Evolutionary conservation across 2,113 vertebrate species (phyloP), one percentile per base, ranked within the genome.

Genomic region (Echinops telfairi): DNA sequence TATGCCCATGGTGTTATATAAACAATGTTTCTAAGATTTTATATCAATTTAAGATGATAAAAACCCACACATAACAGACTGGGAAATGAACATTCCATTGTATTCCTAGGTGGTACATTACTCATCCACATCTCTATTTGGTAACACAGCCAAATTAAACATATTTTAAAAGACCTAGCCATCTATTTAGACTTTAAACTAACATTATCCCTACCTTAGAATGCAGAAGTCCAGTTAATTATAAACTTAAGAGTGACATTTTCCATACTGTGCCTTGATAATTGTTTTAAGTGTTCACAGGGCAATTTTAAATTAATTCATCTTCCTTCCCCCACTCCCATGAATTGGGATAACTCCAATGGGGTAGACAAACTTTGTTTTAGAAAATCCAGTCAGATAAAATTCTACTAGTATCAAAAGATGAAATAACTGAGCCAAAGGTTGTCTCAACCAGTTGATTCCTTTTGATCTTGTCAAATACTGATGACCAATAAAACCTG

Each of bases 81-180:
- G 76, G 31, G 58, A 83, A 96, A 97, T 85, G 31, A 68, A 93
- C n/a, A 88, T 94, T 97, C 94, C 78, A 58, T 66, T 97, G 31
- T 93, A 96, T 96, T 97, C 97, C 94, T 97, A 98, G 86, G 94
- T 96, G 80, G n/a, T 89, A 31, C 15, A 84, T 94, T 92, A 95
- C 89, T 93, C 60, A 66, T 95, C 29, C 90, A 70, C 0, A 76
- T 90, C 40, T 97, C 94, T 92, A 83, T 87, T 87, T 83, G 96
- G 6, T 31, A 77, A 95, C 80, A 94, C 79, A 93, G 62, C 83
- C 75, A 97, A 97, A 97, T 98, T 88, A 97, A 98, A 97, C 92
- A 96, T 93, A 96, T 96, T 19, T 96, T 40, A 97, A 91, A 83
- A 75, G 57, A 3, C 3, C 8, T 78, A 53, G 75, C 84, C 93